A percentile compares a stretch with the other conserved stretches of the same genome.
Evolutionary conservation across 2,888 invertebrate genomes (phyloP).

Genomic region (Poecilobothrus nobilitatus): DNA sequence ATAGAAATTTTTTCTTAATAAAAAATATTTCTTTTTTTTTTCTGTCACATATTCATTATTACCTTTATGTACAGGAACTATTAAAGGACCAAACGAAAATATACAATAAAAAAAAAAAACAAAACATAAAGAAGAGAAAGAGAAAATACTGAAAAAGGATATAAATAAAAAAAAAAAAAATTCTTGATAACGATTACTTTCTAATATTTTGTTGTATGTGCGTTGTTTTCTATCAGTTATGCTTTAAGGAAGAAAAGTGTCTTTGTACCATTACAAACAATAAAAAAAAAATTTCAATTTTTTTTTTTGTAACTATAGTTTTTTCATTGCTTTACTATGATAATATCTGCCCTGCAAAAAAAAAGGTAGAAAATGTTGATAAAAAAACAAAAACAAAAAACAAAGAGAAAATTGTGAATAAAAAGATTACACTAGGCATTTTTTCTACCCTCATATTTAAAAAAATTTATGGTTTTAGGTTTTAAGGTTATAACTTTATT

Average conservation of each 20-base stretch:
- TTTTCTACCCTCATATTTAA: neutral
- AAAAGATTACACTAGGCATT: neutral
- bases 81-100: too few species aligned
- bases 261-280: too few species aligned
- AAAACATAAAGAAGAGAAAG: too few species aligned
- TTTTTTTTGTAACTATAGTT: neutral
- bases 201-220: neutral
- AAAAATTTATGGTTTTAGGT: neutral
- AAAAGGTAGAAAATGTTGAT: neutral
- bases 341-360: neutral
- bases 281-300: neutral
- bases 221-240: too few species aligned
- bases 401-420: neutral
- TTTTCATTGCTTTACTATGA: neutral
- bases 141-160: neutral
- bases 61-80: too few species aligned
- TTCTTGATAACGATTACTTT: conserved; percentile 1
- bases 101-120: too few species aligned
- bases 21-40: too few species aligned
- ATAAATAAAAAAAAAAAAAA: neutral
- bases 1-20: too few species aligned
- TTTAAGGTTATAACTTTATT: neutral
- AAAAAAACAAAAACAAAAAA: neutral
- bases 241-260: too few species aligned
- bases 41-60: too few species aligned